A percentile compares a stretch with the other conserved stretches of the same genome.
phyloP scores from a whole-genome alignment of 30 jellyfish, hydroid and myxozoan genomes.

The Hydra vulgaris region DNA sequence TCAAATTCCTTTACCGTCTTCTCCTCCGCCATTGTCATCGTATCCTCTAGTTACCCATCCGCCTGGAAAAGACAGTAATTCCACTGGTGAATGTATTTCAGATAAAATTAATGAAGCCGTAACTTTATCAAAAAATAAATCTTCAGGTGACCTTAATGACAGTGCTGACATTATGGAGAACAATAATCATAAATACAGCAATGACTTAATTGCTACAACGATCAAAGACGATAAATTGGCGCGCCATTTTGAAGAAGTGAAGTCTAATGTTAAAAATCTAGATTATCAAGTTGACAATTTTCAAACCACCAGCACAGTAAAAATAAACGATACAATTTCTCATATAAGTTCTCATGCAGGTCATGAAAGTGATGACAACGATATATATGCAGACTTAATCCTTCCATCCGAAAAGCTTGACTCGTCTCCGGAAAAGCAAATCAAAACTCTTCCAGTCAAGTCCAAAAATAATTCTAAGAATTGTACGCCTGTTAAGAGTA shows the following conservation, averaged over 20 bases:
- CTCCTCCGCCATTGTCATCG: neutral
- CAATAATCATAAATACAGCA: neutral
- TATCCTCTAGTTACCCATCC: neutral
- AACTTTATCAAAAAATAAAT: too few species aligned
- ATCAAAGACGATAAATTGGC: neutral
- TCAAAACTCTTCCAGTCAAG: neutral
- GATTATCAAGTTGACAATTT: neutral
- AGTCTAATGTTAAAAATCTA: neutral
- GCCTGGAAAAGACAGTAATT: neutral
- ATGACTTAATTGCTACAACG: neutral
- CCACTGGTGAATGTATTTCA: neutral
- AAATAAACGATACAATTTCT: neutral
- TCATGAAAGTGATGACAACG: neutral
- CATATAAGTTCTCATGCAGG: neutral
- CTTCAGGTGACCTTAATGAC: neutral
- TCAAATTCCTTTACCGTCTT: conserved; percentile 20
- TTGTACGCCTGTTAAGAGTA: neutral
- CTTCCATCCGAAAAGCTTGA: neutral
- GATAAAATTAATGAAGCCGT: too few species aligned
- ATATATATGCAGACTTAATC: neutral
- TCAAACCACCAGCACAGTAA: neutral
- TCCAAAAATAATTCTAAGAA: neutral
- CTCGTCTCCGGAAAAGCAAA: neutral
- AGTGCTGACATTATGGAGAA: neutral
- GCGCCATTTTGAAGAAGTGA: neutral